Conservation (phyloP, 2,888 invertebrate genomes). For the Acleris holmiana region DNA sequence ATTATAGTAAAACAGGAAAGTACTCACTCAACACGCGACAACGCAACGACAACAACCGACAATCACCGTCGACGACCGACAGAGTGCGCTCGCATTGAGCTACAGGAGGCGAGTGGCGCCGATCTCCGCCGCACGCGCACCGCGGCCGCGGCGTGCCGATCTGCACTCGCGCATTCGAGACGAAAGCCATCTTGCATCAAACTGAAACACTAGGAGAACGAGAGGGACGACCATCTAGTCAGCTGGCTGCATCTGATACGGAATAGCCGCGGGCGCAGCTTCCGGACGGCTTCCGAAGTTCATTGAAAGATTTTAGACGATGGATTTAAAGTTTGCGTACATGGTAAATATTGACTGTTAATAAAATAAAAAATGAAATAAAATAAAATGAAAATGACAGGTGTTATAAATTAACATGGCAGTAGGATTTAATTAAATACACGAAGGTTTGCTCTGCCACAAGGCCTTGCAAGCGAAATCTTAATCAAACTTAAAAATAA, state of each 20-base stretch:
- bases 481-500: too few species aligned
- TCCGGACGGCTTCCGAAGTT: background rate
- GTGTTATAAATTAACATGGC: too few species aligned
- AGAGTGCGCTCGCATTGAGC: background rate
- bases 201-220: background rate
- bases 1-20: background rate
- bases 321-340: too few species aligned
- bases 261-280: background rate
- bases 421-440: too few species aligned
- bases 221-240: background rate
- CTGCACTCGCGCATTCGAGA: background rate
- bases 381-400: too few species aligned
- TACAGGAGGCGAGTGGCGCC: background rate
- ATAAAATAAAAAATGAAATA: too few species aligned
- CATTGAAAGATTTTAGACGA: background rate
- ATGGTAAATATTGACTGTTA: too few species aligned
- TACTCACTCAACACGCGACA: slow-evolving; percentile 24
- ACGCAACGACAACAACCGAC: background rate
- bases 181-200: background rate
- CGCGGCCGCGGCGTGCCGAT: background rate
- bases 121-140: background rate
- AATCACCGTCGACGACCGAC: background rate
- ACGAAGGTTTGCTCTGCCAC: too few species aligned
- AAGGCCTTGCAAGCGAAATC: too few species aligned
- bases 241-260: background rate